Evolutionary conservation across 2,888 invertebrate species (phyloP).

Genomic region (Bedellia somnulentella): DNA sequence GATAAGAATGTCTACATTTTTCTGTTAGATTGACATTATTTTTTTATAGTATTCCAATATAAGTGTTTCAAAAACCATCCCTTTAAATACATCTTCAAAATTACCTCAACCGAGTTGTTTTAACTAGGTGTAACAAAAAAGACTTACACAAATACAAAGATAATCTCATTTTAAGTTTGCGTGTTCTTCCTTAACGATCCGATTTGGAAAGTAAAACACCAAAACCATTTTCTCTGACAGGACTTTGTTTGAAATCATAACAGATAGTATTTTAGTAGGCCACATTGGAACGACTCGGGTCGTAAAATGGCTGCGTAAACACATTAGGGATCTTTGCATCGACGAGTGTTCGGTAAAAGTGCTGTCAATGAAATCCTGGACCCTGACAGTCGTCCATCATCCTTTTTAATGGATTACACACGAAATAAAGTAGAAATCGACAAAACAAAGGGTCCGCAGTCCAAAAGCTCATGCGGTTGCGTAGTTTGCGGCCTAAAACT

Average conservation of each 20-base stretch:
- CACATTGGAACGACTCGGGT: slow-evolving; percentile 47
- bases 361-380: slow-evolving; percentile 45
- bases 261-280: slow-evolving; percentile 56
- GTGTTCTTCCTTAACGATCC: slow-evolving; percentile 36
- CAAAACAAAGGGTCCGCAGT: slow-evolving; percentile 48
- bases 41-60: too few species aligned
- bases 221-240: slow-evolving; percentile 50
- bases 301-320: slow-evolving; percentile 39
- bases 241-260: slow-evolving; percentile 56
- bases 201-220: slow-evolving; percentile 44
- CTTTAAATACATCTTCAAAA: too few species aligned
- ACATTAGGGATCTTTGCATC: slow-evolving; percentile 50
- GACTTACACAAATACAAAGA: too few species aligned
- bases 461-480: slow-evolving; percentile 43
- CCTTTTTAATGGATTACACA: slow-evolving; percentile 52
- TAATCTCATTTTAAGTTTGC: slow-evolving; percentile 23
- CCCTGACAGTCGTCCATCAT: slow-evolving; percentile 44
- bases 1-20: too few species aligned
- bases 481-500: slow-evolving; percentile 53
- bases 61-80: too few species aligned
- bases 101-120: too few species aligned
- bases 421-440: slow-evolving; percentile 51
- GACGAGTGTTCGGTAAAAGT: slow-evolving; percentile 23
- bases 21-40: too few species aligned
- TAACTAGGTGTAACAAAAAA: too few species aligned